phyloP scores from a whole-genome alignment of 2,113 vertebrate genomes.

The Cyprinodon tularosa region DNA sequence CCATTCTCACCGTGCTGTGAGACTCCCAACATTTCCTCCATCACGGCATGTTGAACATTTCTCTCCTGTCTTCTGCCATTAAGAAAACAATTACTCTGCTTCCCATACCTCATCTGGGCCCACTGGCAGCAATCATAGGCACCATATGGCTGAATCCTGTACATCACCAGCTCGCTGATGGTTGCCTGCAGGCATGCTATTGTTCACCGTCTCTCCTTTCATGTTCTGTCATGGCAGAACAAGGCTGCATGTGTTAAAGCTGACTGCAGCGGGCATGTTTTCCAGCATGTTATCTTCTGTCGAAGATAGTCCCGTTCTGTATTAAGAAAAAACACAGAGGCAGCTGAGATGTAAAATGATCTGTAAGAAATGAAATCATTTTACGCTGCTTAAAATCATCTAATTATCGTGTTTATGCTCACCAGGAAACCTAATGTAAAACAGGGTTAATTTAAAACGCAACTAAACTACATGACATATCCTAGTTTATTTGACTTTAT shows the following conservation, averaged over 20 bases:
- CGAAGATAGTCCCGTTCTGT: background rate
- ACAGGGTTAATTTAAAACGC: background rate
- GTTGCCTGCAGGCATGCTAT: conserved; percentile 22
- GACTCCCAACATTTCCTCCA: conserved; percentile 42
- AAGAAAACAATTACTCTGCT: conserved; percentile 72
- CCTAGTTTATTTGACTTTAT: background rate
- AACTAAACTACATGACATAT: background rate
- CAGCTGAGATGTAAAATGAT: conserved; percentile 5
- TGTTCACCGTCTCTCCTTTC: conserved; percentile 20
- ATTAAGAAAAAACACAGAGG: background rate
- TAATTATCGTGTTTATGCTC: background rate
- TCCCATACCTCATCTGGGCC: conserved; percentile 46
- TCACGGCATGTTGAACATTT: conserved; percentile 50
- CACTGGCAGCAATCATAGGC: conserved; percentile 53
- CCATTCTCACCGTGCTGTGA: conserved; percentile 19
- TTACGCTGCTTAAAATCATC: background rate
- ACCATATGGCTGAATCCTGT: conserved; percentile 46
- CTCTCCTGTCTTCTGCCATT: conserved; percentile 71
- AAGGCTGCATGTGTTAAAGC: background rate
- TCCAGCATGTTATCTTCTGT: conserved; percentile 1
- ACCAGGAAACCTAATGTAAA: background rate
- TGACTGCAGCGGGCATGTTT: background rate
- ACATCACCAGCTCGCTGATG: conserved; percentile 25
- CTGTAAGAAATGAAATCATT: background rate
- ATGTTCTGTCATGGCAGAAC: conserved; percentile 21